Evolutionary conservation across 1,140 invertebrate species (phyloP), one percentile per base, ranked within the genome.

Genomic region (Pseudachorutes palmiensis): DNA sequence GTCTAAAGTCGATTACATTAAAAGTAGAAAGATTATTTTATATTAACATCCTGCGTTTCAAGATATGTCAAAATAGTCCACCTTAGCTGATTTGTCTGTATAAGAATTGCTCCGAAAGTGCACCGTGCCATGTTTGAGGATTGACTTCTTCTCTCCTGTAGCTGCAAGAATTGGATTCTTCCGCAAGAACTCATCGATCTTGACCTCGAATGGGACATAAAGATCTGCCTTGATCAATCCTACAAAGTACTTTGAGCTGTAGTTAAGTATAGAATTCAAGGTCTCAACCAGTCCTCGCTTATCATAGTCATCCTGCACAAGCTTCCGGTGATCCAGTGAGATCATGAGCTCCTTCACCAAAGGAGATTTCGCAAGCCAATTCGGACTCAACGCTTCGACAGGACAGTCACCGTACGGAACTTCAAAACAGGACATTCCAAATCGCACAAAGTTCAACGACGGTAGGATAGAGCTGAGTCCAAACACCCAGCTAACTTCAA

Each of bases 381-480:
- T 14, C 12, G 9, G 12, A 55, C 24, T 55, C 24, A 55, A 5
- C 9, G 51, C 9, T 55, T 12, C 5, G n/a, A n/a, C n/a, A n/a
- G n/a, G n/a, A 55, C 51, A 55, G 51, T 55, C 51, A 16, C 51
- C 51, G 24, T 16, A 55, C 5, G 51, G 51, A 26, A 5, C 9
- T 22, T 55, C 51, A 24, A 55, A 55, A 55, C 51, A 55, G 24
- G 51, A 55, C 9, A 9, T 55, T 55, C 51, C 51, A 22, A 55
- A 55, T 12, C 51, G 12, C 12, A 55, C 51, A 22, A 55, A 14
- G 12, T 3, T 16, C 3, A 55, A 22, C 12, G 14, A 14, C 3
- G 51, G 24, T 16, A 55, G 24, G 12, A 12, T 26, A 5, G 51
- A 55, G 24, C 14, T 16, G 14, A 55, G 9, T 5, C 51, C 24